Base-by-base conservation (phyloP, 2,797 vertebrate genomes). In the Trachurus trachurus region DNA sequence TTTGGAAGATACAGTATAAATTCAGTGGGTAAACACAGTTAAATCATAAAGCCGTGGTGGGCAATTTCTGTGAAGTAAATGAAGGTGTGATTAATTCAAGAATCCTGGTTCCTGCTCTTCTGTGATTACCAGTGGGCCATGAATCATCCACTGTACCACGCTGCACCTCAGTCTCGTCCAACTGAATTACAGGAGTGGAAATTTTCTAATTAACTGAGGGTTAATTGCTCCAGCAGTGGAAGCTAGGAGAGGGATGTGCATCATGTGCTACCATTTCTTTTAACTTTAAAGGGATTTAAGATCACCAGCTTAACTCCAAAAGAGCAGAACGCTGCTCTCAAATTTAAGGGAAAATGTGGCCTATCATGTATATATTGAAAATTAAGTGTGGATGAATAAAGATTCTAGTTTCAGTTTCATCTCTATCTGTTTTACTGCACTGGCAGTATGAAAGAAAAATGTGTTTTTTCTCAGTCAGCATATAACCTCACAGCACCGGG, bases 131-230 rank as follows among this genome's bases (percentile, higher is more conserved):
- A 78, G 70, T 67, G 72, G 69, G 82, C 88, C 72, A 89, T 93
- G 89, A 92, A 92, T 94, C 90, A 92, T 78, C 73, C 84, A 81
- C 88, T 87, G 82, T 86, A 90, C 86, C 78, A 78, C 70, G 82
- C 82, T 39, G 52, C 71, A 77, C 79, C 84, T 68, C 69, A 10
- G 70, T 80, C 88, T 85, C 87, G 85, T 86, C 81, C 84, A 81
- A 79, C 71, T 77, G 73, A 89, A 89, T 87, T 90, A 92, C 79
- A 89, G 79, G 73, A 83, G 81, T 66, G 70, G 73, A 84, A 50
- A 75, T 85, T 90, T 92, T 92, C 88, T 91, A 93, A 95, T 95
- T 94, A 93, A 93, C 93, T 88, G 84, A 62, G 80, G 89, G 87
- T 92, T 94, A 93, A 94, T 93, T 94, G 83, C 75, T 87, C 57